Evolutionary conservation across 2,888 invertebrate species (phyloP), one percentile per base, ranked within the genome.

Genomic region (Amblyteles armatorius): DNA sequence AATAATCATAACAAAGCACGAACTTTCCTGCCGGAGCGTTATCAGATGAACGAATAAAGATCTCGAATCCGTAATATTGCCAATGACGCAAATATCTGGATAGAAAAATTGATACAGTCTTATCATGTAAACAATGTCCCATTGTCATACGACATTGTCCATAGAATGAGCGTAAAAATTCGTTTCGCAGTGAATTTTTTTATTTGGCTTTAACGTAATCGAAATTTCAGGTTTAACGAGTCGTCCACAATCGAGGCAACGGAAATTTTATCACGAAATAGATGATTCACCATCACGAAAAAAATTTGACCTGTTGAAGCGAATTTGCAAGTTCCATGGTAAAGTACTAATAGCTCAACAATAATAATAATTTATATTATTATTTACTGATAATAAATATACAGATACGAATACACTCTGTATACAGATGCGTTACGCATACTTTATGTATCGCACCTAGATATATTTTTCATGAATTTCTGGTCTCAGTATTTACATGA

Each of bases 401-500:
- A 40, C 9, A 40, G 5, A 40, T 40, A 11, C 9, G 9, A 3
- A 40, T 40, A 11, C 0, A 11, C 40, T 40, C 11, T 2, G 2
- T 11, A 40, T 40, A 40, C 40, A 11, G 40, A 3, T 40, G 11
- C 0, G 9, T 11, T 40, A 11, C 40, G 0, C 40, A 40, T 40
- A 36, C 9, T 40, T 40, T 9, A 40, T 40, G 40, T 11, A 40
- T 11, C 11, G 2, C 0, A 40, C 40, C 40, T 40, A 48, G 16
- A 16, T 16, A 48, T 16, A 48, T 16, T 48, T 16, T 4, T 48
- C 13, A 48, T 16, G 4, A 4, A 48, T 16, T 63, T 33, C 48
- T 48, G 7, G 6, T n/a, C 29, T 36, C 36, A 65, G 33, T 65
- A 67, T 29, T 36, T 65, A 77, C n/a, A n/a, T 52, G n/a, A 6